Evolutionary conservation across 2,113 vertebrate species (phyloP), one percentile per base, ranked within the genome.

Genomic region (Plecotus auritus): DNA sequence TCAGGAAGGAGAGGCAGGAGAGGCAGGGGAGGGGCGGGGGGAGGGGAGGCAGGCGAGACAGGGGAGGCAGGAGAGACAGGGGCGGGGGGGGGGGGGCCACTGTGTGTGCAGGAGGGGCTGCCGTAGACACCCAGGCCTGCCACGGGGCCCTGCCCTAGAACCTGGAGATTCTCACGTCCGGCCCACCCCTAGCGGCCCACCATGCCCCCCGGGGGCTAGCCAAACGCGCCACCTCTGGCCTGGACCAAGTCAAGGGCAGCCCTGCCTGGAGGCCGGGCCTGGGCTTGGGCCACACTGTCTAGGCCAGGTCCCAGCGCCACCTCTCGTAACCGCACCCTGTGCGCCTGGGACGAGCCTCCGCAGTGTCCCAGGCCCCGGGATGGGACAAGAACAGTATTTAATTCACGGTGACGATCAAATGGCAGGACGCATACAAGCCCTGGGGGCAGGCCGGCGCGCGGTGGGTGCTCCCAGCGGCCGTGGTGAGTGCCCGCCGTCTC

Each of bases 361-460:
- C 30, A 2, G 45, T 9, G 23, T 40, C 22, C 73, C 49, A 3
- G 2, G 42, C 28, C 35, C n/a, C 18, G 8, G 59, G 35, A 69
- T 13, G 40, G 49, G 13, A 18, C 32, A 28, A 42, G 69, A 49
- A 37, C 2, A 9, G 42, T 7, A 3, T 9, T 49, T 17, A 14
- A 54, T 20, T 54, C 40, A 4, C 18, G 0, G 56, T 28, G 59
- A 76, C 4, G 2, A 18, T 0, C 4, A 7, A 14, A 26, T 0
- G 45, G 54, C 30, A n/a, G 0, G 5, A 20, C 0, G 7, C 95
- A 1, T 35, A 2, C 0, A 5, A 56, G 83, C 1, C 0, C 85
- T 14, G 0, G 23, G 28, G 2, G 13, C 0, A 0, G 56, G 59
- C 64, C 22, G 32, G 37, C 0, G 0, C 0, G 0, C n/a, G 6